phyloP scores from a whole-genome alignment of 2,113 vertebrate species.

The Zosterops japonicus region DNA sequence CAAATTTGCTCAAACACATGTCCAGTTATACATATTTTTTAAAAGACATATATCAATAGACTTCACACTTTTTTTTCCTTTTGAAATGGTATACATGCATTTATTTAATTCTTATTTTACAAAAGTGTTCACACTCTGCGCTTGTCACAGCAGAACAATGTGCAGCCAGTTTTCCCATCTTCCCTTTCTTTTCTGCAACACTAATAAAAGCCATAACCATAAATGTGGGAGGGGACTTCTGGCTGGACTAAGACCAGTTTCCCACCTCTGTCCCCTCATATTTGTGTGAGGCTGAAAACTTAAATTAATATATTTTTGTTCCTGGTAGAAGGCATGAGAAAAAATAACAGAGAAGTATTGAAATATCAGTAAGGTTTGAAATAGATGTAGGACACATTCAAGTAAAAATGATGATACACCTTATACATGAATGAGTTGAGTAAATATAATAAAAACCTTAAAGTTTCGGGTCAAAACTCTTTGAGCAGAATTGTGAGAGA shows the following conservation, averaged over 20 bases:
- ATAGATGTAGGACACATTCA: rapidly evolving
- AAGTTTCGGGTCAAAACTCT: background rate
- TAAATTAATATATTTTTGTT: background rate
- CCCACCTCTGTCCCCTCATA: background rate
- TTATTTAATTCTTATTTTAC: background rate
- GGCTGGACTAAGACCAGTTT: background rate
- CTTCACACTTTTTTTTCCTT: background rate
- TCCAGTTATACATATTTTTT: background rate
- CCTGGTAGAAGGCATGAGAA: background rate
- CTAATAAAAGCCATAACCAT: background rate
- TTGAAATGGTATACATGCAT: background rate
- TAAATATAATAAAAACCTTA: background rate
- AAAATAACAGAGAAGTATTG: background rate
- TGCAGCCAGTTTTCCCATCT: background rate
- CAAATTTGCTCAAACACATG: background rate
- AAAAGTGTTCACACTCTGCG: background rate
- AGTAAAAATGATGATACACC: background rate
- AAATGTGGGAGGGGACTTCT: background rate
- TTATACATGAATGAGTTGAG: no score
- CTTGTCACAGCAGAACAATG: background rate
- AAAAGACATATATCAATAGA: background rate
- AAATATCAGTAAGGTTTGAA: background rate
- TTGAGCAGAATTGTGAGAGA: background rate
- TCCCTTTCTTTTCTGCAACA: background rate
- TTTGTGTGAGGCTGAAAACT: background rate